Base-by-base conservation (phyloP, 1,140 invertebrate species). In the Armadillidium nasatum region DNA sequence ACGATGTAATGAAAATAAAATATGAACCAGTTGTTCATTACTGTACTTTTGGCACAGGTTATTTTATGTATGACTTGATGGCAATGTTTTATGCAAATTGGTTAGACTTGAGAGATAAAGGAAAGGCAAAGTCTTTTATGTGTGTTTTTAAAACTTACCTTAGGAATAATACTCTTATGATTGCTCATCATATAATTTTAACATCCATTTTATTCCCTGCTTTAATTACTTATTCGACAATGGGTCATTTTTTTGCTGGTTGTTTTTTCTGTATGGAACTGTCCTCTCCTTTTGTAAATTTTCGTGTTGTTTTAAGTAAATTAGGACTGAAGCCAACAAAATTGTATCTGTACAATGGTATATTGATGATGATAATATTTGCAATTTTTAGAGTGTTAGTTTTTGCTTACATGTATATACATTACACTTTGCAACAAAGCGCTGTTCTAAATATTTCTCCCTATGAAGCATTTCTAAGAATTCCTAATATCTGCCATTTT, bases 191-290 rank as follows among this genome's bases (percentile, higher is more conserved):
- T 50, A 70, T 80, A 7, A 78, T 77, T 44, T 75, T 80, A 15
- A 71, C 76, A 7, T 46, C 60, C 4, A 23, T 80, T 10, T 74
- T 80, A 6, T 78, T 80, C 66, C 79, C 79, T 19, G 72, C 77
- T 22, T 15, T 80, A 9, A 73, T 80, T 11, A 78, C 77, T 69
- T 73, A 78, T 54, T 78, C 79, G 1, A 69, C 77, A 19, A 80
- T 80, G 79, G 79, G 79, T 15, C 68, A 80, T 54, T 80, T 80
- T 68, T 80, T 80, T 74, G 19, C 73, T 13, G 79, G 79, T 15
- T 80, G 77, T 66, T 80, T 80, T 75, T 78, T 75, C 60, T 76
- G 77, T 43, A 76, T 74, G n/a, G 79, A 80, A 43, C 77, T 80
- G 0, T 80, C 79, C 3, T 78, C 79, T 10, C 79, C 79, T 7